Evolutionary conservation across 2,888 invertebrate genomes (phyloP).

Genomic region (Pardosa pseudoannulata): DNA sequence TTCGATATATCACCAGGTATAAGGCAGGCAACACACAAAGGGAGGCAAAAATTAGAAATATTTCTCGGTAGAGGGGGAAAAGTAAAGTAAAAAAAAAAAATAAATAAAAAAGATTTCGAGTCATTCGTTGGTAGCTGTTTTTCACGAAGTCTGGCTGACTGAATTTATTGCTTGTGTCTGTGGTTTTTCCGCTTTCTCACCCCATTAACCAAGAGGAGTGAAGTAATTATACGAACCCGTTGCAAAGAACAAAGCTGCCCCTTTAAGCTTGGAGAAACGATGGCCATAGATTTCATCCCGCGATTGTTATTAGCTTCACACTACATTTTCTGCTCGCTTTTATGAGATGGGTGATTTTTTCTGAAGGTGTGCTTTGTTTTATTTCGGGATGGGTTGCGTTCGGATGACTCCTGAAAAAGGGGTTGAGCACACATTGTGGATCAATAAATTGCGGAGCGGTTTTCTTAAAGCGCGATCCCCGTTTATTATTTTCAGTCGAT

Average conservation of each 20-base stretch:
- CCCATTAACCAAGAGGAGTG: slow-evolving; percentile 48
- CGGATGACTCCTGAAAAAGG: background rate
- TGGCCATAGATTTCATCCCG: slow-evolving; percentile 32
- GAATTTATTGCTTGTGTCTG: slow-evolving; percentile 41
- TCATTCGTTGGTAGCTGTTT: background rate
- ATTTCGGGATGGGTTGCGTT: background rate
- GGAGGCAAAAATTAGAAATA: background rate
- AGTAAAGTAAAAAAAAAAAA: too few relatives aligned
- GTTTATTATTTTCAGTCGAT: too few relatives aligned
- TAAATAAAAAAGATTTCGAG: background rate
- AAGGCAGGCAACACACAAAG: background rate
- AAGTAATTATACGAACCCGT: slow-evolving; percentile 45
- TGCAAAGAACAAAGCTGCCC: slow-evolving; percentile 34
- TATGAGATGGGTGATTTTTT: background rate
- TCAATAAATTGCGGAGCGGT: background rate
- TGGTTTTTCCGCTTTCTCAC: slow-evolving; percentile 45
- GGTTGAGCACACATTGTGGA: background rate
- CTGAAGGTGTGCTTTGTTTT: background rate
- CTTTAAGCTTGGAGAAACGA: slow-evolving; percentile 24
- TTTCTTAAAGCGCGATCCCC: too few relatives aligned
- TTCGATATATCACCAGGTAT: slow-evolving; percentile 3
- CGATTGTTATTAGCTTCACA: slow-evolving; percentile 31
- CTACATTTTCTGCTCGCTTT: slow-evolving; percentile 15
- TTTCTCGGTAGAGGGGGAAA: background rate
- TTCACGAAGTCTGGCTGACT: background rate